phyloP scores from a whole-genome alignment of 2,113 vertebrate genomes.

The Sturnus vulgaris region DNA sequence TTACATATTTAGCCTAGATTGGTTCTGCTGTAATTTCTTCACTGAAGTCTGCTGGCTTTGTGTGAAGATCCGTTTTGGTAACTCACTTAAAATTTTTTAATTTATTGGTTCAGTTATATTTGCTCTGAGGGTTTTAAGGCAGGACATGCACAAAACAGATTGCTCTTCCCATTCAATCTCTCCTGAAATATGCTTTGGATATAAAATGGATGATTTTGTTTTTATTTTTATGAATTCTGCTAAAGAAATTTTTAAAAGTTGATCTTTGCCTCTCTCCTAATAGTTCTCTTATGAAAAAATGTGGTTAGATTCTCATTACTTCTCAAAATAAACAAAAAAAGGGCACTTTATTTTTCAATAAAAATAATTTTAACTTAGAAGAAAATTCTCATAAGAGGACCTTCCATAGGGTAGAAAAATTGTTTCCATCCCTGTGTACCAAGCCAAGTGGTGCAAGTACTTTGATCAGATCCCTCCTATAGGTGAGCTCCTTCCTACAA shows the following conservation, averaged over 20 bases:
- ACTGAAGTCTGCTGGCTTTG: rapidly evolving
- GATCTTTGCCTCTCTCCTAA: not conserved
- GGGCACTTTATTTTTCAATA: not conserved
- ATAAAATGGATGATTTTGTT: not conserved
- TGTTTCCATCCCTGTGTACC: not conserved
- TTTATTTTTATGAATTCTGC: not conserved
- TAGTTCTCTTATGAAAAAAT: not conserved
- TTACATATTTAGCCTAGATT: not conserved
- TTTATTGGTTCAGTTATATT: not conserved
- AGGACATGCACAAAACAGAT: not conserved
- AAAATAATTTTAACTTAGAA: not conserved
- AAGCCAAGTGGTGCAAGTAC: not conserved
- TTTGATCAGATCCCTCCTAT: not conserved
- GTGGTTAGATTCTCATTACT: not conserved
- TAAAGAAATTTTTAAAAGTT: not conserved
- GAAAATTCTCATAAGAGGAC: not conserved
- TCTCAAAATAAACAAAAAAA: not conserved
- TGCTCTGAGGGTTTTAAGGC: not conserved
- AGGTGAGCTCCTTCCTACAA: not conserved
- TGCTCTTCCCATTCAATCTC: not conserved
- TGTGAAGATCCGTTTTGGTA: not conserved
- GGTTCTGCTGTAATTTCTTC: not conserved
- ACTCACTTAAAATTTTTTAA: not conserved
- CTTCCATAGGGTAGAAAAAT: not conserved
- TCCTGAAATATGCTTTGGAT: not conserved